Conservation (phyloP, 2,797 vertebrate species). For the Diplodus sargus region DNA sequence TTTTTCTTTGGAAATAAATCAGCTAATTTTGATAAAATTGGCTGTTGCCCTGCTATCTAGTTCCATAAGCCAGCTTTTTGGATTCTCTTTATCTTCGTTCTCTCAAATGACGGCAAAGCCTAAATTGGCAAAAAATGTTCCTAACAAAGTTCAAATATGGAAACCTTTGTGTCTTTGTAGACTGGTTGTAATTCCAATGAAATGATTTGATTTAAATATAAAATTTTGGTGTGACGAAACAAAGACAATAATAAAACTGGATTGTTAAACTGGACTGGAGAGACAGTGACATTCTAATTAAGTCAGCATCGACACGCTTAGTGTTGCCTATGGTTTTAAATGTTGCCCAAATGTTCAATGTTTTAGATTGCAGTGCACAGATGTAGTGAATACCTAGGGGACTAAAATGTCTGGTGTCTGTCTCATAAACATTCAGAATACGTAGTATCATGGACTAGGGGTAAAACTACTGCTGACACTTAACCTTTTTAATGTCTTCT, state of each 20-base stretch:
- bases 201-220: not conserved
- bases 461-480: not conserved
- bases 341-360: not conserved
- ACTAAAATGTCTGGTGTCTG: not conserved
- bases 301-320: not conserved
- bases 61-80: not conserved
- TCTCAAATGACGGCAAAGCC: not conserved
- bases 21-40: not conserved
- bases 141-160: not conserved
- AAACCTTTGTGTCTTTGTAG: not conserved
- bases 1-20: not conserved
- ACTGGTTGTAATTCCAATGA: not conserved
- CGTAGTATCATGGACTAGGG: not conserved
- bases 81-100: not conserved
- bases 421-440: not conserved
- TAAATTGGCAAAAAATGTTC: not conserved
- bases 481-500: slow-evolving; percentile 5
- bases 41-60: not conserved
- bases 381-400: not conserved
- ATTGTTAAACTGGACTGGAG: not conserved
- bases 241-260: too few species aligned
- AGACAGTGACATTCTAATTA: not conserved
- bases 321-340: not conserved
- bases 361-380: not conserved
- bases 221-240: too few species aligned